Conservation (phyloP, 2,888 invertebrate species). For the Agelastica alni region DNA sequence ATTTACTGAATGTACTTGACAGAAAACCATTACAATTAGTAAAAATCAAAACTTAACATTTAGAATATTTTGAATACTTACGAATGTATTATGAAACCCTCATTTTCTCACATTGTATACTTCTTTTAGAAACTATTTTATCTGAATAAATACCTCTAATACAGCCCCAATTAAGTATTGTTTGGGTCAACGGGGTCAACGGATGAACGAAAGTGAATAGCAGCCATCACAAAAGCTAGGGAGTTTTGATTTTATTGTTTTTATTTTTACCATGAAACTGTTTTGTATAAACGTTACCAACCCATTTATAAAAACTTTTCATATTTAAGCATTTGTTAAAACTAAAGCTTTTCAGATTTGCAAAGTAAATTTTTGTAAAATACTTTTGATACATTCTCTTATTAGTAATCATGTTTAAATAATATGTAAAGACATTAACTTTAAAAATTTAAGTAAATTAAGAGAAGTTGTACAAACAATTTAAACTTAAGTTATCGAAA, state of each 20-base stretch:
- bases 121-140: not conserved
- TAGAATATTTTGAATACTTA: constrained; percentile 11
- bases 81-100: constrained; percentile 10
- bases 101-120: constrained; percentile 4
- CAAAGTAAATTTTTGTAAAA: too few relatives aligned
- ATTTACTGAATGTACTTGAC: not conserved
- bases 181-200: constrained; percentile 32
- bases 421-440: too few relatives aligned
- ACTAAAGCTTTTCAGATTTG: too few relatives aligned
- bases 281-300: too few relatives aligned
- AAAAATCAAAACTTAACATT: not conserved
- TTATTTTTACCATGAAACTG: constrained; percentile 10
- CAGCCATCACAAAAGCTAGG: constrained; percentile 17
- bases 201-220: constrained; percentile 10
- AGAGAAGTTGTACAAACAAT: too few relatives aligned
- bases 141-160: not conserved
- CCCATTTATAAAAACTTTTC: too few relatives aligned
- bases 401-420: too few relatives aligned
- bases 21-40: constrained; percentile 2
- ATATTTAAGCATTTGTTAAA: too few relatives aligned
- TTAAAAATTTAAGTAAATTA: too few relatives aligned
- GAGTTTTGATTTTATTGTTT: constrained; percentile 18
- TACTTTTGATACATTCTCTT: too few relatives aligned
- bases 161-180: constrained; percentile 24
- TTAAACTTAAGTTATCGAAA: too few relatives aligned